These are phyloP conservation scores for Malacoraja senta DNA, from an alignment of 2,797 vertebrate species.

Conservation along the genomic window DNA sequence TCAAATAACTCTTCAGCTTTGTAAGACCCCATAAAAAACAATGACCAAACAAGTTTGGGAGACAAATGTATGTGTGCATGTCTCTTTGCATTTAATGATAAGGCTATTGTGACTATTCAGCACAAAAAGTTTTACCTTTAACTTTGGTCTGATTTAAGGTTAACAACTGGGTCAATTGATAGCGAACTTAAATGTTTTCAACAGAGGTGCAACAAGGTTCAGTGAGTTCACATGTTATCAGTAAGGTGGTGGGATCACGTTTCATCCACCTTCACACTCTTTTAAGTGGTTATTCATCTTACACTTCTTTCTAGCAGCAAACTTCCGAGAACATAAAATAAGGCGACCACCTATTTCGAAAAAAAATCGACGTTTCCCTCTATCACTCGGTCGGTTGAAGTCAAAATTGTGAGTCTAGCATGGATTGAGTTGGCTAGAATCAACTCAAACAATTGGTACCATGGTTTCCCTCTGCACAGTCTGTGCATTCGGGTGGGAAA, in stretches of 20 bases:
- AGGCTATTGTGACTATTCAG: not conserved
- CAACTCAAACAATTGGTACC: not conserved
- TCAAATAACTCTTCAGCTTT: not conserved
- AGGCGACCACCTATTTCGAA: not conserved
- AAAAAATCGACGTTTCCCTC: not conserved
- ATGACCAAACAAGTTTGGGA: not conserved
- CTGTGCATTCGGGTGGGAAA: not conserved
- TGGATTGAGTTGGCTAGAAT: not conserved
- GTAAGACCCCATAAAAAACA: not conserved
- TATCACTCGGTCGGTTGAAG: too few relatives aligned
- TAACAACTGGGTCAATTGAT: slow-evolving; percentile 23
- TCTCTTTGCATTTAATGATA: not conserved
- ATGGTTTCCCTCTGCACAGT: not conserved
- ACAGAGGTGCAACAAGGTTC: not conserved
- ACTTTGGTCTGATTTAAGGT: slow-evolving; percentile 20
- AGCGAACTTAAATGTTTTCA: slow-evolving; percentile 1
- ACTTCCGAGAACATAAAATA: not conserved
- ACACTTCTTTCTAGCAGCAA: not conserved
- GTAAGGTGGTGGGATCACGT: not conserved
- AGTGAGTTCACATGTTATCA: not conserved
- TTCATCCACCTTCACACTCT: not conserved
- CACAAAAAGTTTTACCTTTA: not conserved
- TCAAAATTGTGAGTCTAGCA: not conserved
- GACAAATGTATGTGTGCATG: not conserved
- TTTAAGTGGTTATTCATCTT: not conserved